phyloP scores from a whole-genome alignment of 2,888 invertebrate genomes.

The Cantharis lateralis region DNA sequence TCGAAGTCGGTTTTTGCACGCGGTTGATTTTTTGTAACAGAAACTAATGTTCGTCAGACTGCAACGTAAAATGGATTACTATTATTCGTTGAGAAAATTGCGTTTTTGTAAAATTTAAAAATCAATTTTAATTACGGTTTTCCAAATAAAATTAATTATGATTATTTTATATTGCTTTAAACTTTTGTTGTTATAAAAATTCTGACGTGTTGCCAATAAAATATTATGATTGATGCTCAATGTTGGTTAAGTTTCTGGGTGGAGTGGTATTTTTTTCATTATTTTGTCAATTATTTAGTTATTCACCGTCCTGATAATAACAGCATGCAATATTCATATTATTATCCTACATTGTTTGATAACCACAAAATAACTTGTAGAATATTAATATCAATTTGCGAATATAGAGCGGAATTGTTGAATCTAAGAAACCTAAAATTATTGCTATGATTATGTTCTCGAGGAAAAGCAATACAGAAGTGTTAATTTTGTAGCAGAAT shows the following conservation, averaged over 20 bases:
- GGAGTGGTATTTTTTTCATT: too few species aligned
- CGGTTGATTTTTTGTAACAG: constrained; percentile 68
- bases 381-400: neutral
- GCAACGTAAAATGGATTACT: constrained; percentile 14
- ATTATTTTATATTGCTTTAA: neutral
- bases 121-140: constrained; percentile 18
- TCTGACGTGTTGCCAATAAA: too few species aligned
- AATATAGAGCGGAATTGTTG: neutral
- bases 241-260: too few species aligned
- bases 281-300: neutral
- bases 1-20: constrained; percentile 76
- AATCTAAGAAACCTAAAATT: neutral
- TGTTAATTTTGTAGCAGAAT: neutral
- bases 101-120: constrained; percentile 1
- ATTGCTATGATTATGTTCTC: neutral
- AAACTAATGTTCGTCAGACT: constrained; percentile 41
- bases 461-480: neutral
- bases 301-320: neutral
- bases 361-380: neutral
- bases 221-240: too few species aligned
- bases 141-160: constrained; percentile 13
- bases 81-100: neutral
- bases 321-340: neutral
- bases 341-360: neutral
- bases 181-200: neutral